Evolutionary conservation across 2,113 vertebrate species (phyloP), one percentile per base, ranked within the genome.

Genomic region (Coptodon rendalli): DNA sequence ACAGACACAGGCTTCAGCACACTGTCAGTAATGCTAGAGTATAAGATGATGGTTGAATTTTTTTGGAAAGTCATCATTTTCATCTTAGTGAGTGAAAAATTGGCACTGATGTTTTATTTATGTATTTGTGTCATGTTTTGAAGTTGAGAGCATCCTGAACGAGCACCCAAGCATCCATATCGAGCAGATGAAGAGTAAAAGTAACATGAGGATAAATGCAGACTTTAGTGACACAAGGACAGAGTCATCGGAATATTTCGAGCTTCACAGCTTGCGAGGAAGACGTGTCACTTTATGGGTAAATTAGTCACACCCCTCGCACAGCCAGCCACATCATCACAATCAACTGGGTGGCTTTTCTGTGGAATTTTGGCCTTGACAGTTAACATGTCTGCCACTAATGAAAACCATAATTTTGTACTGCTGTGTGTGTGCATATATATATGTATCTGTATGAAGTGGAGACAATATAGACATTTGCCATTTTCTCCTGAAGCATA

Each of bases 261-360:
- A 80, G 45, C 71, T 50, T 66, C 31, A 40, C 22, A 31, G 13
- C 36, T 71, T 57, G 27, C 34, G 48, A 48, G 57, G 88, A 80
- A 73, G 84, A 94, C 88, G 83, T 93, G 92, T 94, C 89, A 87
- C 83, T 92, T 38, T 91, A 84, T 80, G 88, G 53, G 7, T 83
- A 50, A 88, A 92, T 88, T 43, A 84, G 85, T 81, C 88, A 78
- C 88, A 73, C 86, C 90, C 88, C 54, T 53, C 19, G 52, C 84
- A 86, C 45, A 76, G 50, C 13, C 34, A 61, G 89, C 93, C 93
- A 95, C 92, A 93, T 94, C 93, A 92, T 86, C 90, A 91, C 91
- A 89, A 80, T 86, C 29, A 48, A 87, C 87, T 68, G 83, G 57
- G 61, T 93, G 89, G 87, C 83, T 91, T 91, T 81, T 84, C 68